Percentiles rank a stretch among this genome's conserved stretches.
Evolutionary conservation across 92 coral and sea anemone genomes (phyloP).

Genomic region (Isaurus tuberculatus): DNA sequence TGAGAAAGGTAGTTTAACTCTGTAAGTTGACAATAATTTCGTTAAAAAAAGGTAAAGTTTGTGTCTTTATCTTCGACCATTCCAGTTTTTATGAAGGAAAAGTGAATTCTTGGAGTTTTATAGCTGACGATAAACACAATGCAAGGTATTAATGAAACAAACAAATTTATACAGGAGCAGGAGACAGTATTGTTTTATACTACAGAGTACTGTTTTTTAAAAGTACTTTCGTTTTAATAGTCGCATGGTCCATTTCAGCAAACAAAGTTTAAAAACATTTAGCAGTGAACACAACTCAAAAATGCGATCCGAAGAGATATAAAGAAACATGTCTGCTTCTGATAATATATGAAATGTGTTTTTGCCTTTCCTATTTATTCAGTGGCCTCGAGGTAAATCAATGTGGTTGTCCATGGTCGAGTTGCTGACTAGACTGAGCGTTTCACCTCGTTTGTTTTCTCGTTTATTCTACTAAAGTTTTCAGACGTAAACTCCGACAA

Average conservation of each 20-base stretch:
- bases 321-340: not conserved
- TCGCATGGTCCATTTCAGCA: constrained; percentile 31
- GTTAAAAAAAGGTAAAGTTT: not conserved
- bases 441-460: not conserved
- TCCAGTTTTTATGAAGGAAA: not conserved
- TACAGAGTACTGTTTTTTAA: too few species aligned
- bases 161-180: not conserved
- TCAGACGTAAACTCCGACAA: not conserved
- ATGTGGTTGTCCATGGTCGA: constrained; percentile 7
- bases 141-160: not conserved
- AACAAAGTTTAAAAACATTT: not conserved
- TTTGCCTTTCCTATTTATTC: not conserved
- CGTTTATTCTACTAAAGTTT: not conserved
- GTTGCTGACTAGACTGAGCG: not conserved
- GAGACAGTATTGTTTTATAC: too few species aligned
- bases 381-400: not conserved
- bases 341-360: not conserved
- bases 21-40: not conserved
- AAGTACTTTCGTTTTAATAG: not conserved
- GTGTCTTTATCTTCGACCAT: not conserved
- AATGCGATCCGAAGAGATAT: constrained; percentile 25
- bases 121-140: not conserved
- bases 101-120: not conserved
- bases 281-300: constrained; percentile 7
- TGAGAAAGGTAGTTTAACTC: not conserved